These are phyloP conservation scores for Mycalesis mineus DNA, from an alignment of 2,888 invertebrate genomes.

Conservation along the genomic window DNA sequence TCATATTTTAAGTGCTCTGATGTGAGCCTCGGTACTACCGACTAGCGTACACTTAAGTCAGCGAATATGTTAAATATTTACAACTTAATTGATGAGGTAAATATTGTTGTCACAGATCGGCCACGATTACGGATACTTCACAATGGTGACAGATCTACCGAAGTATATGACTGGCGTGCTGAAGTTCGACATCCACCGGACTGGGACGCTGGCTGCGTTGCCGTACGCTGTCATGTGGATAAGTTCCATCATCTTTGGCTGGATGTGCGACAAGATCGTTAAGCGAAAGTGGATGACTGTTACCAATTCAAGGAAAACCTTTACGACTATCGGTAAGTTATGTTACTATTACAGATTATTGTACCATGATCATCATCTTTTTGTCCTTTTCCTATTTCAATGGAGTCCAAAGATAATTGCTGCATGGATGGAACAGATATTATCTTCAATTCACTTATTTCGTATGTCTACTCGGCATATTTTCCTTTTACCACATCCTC, in stretches of 20 bases:
- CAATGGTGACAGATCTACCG: conserved; percentile 83
- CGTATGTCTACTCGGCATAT: too few relatives aligned
- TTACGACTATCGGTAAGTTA: conserved; percentile 82
- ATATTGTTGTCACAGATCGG: conserved; percentile 6
- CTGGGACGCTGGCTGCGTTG: conserved; percentile 80
- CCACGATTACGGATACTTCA: conserved; percentile 77
- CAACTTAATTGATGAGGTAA: conserved; percentile 5
- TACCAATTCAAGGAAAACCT: conserved; percentile 79
- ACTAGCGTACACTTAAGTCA: neutral
- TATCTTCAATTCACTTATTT: too few relatives aligned
- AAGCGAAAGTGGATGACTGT: conserved; percentile 76
- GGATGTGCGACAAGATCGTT: conserved; percentile 83
- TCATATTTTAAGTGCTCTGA: too few relatives aligned
- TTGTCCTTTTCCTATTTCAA: too few relatives aligned
- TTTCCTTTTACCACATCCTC: too few relatives aligned
- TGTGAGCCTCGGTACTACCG: neutral
- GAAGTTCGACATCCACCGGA: conserved; percentile 81
- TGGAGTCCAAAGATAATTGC: too few relatives aligned
- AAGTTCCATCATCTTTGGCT: conserved; percentile 80
- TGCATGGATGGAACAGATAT: too few relatives aligned
- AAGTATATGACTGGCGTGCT: conserved; percentile 83
- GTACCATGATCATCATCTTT: too few relatives aligned
- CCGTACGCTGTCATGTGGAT: conserved; percentile 84
- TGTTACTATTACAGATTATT: too few relatives aligned
- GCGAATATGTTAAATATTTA: neutral